Evolutionary conservation across 1,140 invertebrate genomes (phyloP).

Genomic region (Drosophila littoralis): DNA sequence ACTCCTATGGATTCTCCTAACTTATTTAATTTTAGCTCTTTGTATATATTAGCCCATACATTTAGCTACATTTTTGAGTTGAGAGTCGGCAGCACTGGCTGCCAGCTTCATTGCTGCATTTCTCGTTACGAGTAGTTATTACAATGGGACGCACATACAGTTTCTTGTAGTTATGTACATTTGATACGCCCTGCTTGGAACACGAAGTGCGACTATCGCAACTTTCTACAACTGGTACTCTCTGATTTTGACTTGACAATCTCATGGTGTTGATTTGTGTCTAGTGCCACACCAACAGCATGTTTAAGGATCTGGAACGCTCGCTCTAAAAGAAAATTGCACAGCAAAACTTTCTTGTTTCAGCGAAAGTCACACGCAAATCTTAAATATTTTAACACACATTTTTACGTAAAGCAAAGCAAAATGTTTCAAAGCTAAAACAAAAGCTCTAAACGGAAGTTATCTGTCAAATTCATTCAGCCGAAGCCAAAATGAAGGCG

Average conservation of each 20-base stretch:
- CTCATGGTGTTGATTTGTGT: slow-evolving; percentile 62
- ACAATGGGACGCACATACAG: slow-evolving; percentile 34
- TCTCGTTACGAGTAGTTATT: slow-evolving; percentile 44
- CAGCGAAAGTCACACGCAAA: neutral
- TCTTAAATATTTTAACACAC: neutral
- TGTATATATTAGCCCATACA: no score
- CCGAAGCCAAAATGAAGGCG: no score
- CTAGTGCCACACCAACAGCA: slow-evolving; percentile 55
- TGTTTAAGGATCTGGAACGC: slow-evolving; percentile 43
- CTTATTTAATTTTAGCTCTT: no score
- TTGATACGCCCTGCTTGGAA: slow-evolving; percentile 32
- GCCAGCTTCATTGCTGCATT: slow-evolving; percentile 31
- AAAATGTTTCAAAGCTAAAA: neutral
- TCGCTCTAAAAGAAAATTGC: slow-evolving; percentile 10
- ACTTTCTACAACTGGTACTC: slow-evolving; percentile 52
- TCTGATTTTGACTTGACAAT: slow-evolving; percentile 64
- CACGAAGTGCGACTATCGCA: slow-evolving; percentile 48
- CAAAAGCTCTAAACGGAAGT: no score
- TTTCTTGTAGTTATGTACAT: slow-evolving; percentile 6
- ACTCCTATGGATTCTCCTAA: no score
- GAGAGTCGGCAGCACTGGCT: neutral
- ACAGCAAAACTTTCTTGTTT: neutral
- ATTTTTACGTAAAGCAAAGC: neutral
- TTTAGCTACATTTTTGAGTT: no score
- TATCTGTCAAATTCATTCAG: no score